Percentiles rank a stretch among this genome's conserved stretches.
phyloP scores from a whole-genome alignment of 1,140 invertebrate species.

The Eupristina koningsbergeri region DNA sequence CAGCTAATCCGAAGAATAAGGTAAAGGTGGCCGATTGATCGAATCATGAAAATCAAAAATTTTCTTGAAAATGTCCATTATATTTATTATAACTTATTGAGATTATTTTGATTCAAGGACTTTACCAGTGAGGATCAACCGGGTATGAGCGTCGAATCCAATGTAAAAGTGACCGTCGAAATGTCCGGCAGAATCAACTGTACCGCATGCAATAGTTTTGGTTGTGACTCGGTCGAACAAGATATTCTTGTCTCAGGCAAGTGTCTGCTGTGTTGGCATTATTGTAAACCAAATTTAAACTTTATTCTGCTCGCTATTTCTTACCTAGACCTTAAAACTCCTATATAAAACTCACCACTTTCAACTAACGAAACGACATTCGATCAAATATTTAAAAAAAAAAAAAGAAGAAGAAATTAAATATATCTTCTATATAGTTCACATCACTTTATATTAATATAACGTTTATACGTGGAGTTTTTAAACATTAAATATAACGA shows the following conservation, averaged over 20 bases:
- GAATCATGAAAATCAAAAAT: too few species aligned
- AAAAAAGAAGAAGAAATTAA: too few species aligned
- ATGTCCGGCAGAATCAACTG: conserved; percentile 60
- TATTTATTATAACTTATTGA: neutral
- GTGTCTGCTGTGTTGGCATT: conserved; percentile 44
- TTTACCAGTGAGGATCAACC: conserved; percentile 5
- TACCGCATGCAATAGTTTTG: conserved; percentile 57
- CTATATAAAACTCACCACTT: neutral
- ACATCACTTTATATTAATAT: too few species aligned
- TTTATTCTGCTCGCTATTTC: conserved; percentile 28
- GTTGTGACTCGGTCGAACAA: conserved; percentile 54
- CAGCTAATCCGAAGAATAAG: too few species aligned
- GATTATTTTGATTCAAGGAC: conserved; percentile 17
- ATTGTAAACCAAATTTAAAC: conserved; percentile 40
- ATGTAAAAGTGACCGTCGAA: conserved; percentile 48
- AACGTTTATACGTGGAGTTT: too few species aligned
- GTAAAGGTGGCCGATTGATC: too few species aligned
- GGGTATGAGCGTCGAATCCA: conserved; percentile 38
- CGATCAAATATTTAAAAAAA: too few species aligned
- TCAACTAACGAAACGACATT: neutral
- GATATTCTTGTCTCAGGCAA: conserved; percentile 63
- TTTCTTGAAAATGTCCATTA: too few species aligned
- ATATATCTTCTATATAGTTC: too few species aligned
- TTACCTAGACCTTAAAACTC: conserved; percentile 12
- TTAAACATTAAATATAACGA: too few species aligned